Base-by-base conservation (phyloP, 2,113 vertebrate species). In the Passerina amoena region DNA sequence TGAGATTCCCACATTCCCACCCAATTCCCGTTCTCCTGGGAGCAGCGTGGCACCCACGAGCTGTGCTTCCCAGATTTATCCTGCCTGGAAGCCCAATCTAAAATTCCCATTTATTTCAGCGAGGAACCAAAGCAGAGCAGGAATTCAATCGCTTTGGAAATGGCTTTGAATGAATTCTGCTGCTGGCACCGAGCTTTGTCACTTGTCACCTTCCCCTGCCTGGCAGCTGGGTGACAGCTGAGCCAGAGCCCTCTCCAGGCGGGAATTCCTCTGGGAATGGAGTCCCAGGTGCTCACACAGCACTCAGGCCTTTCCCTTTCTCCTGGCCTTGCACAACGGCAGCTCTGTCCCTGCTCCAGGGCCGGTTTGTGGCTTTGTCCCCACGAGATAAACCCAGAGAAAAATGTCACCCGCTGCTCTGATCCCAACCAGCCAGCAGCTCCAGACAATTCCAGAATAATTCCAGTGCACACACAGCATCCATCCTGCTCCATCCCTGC, bases 321-420 rank as follows among this genome's bases (percentile, higher is more conserved):
- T 91, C 84, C 93, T 65, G 76, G 33, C 85, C 75, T 78, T 31
- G 78, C 79, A 83, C 65, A 92, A 81, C 20, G 61, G 70, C 93
- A 88, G 88, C 91, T 95, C 69, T 96, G 89, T 83, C 94, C 77
- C 59, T 3, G 9, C 57, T 44, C 79, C 71, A 75, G 40, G 27
- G 86, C 47, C 87, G 2, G 28, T 9, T 24, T 5, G 64, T 27
- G 64, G 40, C 80, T 88, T 83, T 77, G 66, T 44, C 51, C 51
- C 38, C 53, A 33, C 7, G 66, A 76, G 82, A 96, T 80, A 92
- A 96, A 51, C 83, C 82, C 57, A 7, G 89, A 53, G 91, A 77
- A 90, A 95, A 95, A 95, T 44, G 91, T 90, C 96, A 82, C 92
- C 73, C 57, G 88, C 92, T 59, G 82, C 50, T 63, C 5, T 4